Evolutionary conservation across 2,888 invertebrate genomes (phyloP).

Genomic region (Lysandra bellargus): DNA sequence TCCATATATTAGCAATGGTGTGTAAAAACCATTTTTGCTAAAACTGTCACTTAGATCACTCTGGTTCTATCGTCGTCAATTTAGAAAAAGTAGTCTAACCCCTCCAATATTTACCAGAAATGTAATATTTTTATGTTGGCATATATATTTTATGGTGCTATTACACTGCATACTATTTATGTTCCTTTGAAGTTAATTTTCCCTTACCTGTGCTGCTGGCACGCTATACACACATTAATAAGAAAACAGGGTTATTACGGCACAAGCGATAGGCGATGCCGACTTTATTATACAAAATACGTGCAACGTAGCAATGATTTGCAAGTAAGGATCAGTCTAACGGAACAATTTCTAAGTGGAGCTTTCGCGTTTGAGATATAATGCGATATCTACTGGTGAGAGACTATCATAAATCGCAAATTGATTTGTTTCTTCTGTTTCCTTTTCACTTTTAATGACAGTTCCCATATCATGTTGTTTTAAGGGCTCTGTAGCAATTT

Average conservation of each 20-base stretch:
- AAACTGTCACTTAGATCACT: background rate
- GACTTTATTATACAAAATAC: background rate
- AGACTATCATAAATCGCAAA: too few relatives aligned
- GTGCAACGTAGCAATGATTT: background rate
- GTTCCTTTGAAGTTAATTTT: slow-evolving; percentile 67
- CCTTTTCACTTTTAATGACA: too few relatives aligned
- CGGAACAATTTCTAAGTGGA: background rate
- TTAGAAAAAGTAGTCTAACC: background rate
- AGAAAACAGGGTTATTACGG: slow-evolving; percentile 53
- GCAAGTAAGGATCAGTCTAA: background rate
- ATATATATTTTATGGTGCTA: slow-evolving; percentile 2
- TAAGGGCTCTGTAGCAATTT: too few relatives aligned
- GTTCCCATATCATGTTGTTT: too few relatives aligned
- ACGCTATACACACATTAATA: slow-evolving; percentile 76
- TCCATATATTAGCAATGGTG: too few relatives aligned
- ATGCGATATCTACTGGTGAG: too few relatives aligned
- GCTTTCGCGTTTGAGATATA: background rate
- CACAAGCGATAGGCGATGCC: slow-evolving; percentile 37
- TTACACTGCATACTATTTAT: slow-evolving; percentile 45
- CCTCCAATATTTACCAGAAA: background rate
- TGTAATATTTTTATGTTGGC: background rate
- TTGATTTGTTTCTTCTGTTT: too few relatives aligned
- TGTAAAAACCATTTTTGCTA: too few relatives aligned
- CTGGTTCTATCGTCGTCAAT: too few relatives aligned
- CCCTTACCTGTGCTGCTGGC: slow-evolving; percentile 59